Evolutionary conservation across 2,888 invertebrate genomes (phyloP).

Genomic region (Sepiola atlantica): DNA sequence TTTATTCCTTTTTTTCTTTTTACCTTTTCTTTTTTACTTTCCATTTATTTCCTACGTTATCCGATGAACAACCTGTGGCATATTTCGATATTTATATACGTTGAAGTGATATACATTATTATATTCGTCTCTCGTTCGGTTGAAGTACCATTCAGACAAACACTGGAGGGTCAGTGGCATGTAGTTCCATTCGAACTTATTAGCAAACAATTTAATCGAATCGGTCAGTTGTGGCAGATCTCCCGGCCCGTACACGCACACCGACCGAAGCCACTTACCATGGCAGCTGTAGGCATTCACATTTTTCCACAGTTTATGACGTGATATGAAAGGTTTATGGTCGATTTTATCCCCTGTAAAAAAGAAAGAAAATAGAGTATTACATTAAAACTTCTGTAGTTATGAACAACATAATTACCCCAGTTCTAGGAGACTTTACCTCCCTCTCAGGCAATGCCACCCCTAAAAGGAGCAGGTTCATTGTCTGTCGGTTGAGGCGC

Average conservation of each 20-base stretch:
- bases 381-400: too few species aligned
- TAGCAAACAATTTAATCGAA: constrained; percentile 65
- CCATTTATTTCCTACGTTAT: neutral
- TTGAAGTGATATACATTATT: neutral
- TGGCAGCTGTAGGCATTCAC: constrained; percentile 51
- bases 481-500: too few species aligned
- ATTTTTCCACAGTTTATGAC: constrained; percentile 61
- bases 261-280: constrained; percentile 59
- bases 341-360: constrained; percentile 48
- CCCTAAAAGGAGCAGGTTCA: too few species aligned
- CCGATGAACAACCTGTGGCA: neutral
- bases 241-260: constrained; percentile 66
- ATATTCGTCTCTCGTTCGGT: constrained; percentile 52
- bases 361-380: neutral
- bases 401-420: too few species aligned
- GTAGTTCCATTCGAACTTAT: constrained; percentile 65
- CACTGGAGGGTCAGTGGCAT: constrained; percentile 63
- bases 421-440: too few species aligned
- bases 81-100: neutral
- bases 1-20: neutral
- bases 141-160: constrained; percentile 52
- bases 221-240: constrained; percentile 59
- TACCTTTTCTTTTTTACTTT: neutral
- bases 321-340: constrained; percentile 55
- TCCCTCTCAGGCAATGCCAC: too few species aligned